Evolutionary conservation across 2,113 vertebrate species (phyloP), one percentile per base, ranked within the genome.

Genomic region (Otus sunia): DNA sequence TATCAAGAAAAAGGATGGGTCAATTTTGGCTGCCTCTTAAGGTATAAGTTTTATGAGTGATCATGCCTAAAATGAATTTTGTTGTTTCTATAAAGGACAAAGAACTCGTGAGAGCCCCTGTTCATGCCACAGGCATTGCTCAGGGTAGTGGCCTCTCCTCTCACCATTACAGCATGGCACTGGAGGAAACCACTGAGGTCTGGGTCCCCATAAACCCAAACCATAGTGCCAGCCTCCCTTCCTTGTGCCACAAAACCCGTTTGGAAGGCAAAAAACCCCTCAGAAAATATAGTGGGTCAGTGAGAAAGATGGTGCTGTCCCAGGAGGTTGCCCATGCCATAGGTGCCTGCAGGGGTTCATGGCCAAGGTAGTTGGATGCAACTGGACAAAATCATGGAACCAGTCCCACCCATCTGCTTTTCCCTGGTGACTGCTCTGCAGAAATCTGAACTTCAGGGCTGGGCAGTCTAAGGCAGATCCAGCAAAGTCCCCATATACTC

Each of bases 1-100:
- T 27, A 66, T 86, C 69, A 87, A 60, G 66, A 74, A 79, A 91
- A 96, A 68, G 39, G 47, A 66, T 67, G 78, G 90, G 78, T 79
- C 86, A 89, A 23, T 81, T 97, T 89, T 69, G 22, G 29, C 74
- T 94, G 81, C 25, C 52, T 90, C 22, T 4, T 27, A 81, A 88
- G 53, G 58, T 68, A 1, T 67, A 72, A 75, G 66, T 79, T 81
- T 90, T 83, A 55, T 79, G 55, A 93, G 26, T 26, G 37, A 76
- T 87, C 66, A 39, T 18, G 29, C 21, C 55, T 43, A 43, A 86
- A 60, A 77, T 29, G 4, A 52, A 80, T 89, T 72, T 72, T 78
- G 10, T 58, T 77, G 27, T 68, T 87, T 85, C 58, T 64, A 5
- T 25, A 53, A 36, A 49, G 73, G 79, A 39, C 37, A 86, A 91